phyloP scores from a whole-genome alignment of 2,797 vertebrate genomes.

The Tragelaphus oryx region DNA sequence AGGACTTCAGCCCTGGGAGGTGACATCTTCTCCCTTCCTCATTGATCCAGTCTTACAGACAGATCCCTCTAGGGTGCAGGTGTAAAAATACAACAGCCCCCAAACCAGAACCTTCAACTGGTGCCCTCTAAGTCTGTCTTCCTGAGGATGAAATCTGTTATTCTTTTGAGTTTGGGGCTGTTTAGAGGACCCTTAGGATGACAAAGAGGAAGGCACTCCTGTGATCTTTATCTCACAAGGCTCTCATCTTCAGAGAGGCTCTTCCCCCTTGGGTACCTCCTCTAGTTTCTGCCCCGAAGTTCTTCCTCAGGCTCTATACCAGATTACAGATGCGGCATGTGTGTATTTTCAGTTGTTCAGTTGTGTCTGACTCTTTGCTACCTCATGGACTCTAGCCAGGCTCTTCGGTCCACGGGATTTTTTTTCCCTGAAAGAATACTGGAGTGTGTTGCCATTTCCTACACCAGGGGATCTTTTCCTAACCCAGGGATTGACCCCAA shows the following conservation, averaged over 20 bases:
- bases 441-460: neutral
- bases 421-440: neutral
- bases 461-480: neutral
- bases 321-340: neutral
- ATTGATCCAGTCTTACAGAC: neutral
- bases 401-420: neutral
- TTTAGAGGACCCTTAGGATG: neutral
- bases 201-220: neutral
- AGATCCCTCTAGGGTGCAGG: neutral
- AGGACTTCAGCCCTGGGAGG: neutral
- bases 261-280: neutral
- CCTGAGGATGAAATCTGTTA: neutral
- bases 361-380: neutral
- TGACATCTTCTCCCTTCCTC: neutral
- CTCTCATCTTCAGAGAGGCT: neutral
- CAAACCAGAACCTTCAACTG: neutral
- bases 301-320: neutral
- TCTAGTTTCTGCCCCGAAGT: neutral
- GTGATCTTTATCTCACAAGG: neutral
- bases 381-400: neutral
- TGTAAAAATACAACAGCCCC: neutral
- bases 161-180: neutral
- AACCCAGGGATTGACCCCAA: neutral
- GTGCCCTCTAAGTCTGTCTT: neutral
- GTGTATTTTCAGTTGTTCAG: neutral